These are phyloP conservation scores for Hololepta plana DNA, from an alignment of 2,888 invertebrate genomes.

Conservation along the genomic window DNA sequence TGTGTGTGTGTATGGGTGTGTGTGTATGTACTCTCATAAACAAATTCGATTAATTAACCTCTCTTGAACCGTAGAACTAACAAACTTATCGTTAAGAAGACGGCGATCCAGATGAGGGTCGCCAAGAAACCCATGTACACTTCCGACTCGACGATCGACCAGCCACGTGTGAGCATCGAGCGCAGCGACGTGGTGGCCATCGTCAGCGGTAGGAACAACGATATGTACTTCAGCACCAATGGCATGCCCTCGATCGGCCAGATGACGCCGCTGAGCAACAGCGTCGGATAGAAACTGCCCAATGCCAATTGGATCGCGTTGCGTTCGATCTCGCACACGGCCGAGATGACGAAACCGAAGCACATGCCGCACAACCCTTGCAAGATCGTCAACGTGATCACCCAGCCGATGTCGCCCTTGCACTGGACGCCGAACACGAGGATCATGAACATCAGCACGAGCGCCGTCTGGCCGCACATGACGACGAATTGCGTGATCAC, in stretches of 20 bases:
- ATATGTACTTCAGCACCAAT: constrained; percentile 54
- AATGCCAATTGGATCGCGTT: constrained; percentile 86
- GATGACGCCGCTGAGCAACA: constrained; percentile 82
- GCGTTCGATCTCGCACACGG: constrained; percentile 77
- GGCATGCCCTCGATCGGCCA: constrained; percentile 98
- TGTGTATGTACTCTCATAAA: too few relatives aligned
- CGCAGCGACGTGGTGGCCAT: constrained; percentile 83
- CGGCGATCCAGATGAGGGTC: constrained; percentile 68
- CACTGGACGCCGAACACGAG: constrained; percentile 79
- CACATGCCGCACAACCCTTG: constrained; percentile 89
- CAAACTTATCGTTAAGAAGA: constrained; percentile 64
- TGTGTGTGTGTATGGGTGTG: too few relatives aligned
- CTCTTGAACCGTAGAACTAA: constrained; percentile 65
- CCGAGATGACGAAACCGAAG: constrained; percentile 87
- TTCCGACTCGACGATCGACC: constrained; percentile 61
- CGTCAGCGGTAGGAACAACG: constrained; percentile 70
- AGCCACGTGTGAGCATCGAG: constrained; percentile 74
- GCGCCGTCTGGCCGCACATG: constrained; percentile 83
- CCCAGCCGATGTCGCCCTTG: constrained; percentile 71
- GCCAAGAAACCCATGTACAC: constrained; percentile 81
- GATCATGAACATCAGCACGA: constrained; percentile 84
- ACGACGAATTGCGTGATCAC: constrained; percentile 89
- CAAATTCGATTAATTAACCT: too few relatives aligned
- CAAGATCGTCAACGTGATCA: constrained; percentile 67
- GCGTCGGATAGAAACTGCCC: constrained; percentile 88